Conservation (phyloP, 2,888 invertebrate species). For the Aspidiotus rigidus region DNA sequence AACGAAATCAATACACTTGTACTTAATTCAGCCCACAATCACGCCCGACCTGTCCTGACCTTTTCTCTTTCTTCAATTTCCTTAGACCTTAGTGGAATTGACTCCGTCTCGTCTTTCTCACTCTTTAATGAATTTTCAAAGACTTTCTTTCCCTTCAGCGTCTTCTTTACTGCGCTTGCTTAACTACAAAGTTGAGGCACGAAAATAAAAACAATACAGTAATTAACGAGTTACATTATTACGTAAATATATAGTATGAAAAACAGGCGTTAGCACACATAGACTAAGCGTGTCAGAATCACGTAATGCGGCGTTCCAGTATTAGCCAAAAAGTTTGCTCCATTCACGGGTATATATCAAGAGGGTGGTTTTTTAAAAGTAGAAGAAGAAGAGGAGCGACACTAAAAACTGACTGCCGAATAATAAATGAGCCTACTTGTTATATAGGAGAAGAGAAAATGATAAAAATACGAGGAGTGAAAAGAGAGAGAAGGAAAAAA, state of each 20-base stretch:
- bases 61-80: conserved; percentile 8
- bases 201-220: neutral
- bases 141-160: neutral
- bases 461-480: neutral
- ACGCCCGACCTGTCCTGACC: conserved; percentile 8
- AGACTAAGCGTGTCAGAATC: neutral
- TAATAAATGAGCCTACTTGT: conserved; percentile 31
- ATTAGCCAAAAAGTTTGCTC: conserved; percentile 3
- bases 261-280: neutral
- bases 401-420: conserved; percentile 21
- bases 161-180: neutral
- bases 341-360: neutral
- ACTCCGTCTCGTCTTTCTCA: neutral
- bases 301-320: neutral
- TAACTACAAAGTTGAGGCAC: neutral
- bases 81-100: neutral
- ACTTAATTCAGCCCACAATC: conserved; percentile 26
- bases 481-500: conserved; percentile 23
- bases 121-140: neutral
- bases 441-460: conserved; percentile 9
- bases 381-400: no score
- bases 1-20: conserved; percentile 25
- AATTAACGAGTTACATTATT: neutral
- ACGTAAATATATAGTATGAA: neutral
- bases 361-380: conserved; percentile 30